Conservation (phyloP, 2,888 invertebrate species). For the Xestia c-nigrum region DNA sequence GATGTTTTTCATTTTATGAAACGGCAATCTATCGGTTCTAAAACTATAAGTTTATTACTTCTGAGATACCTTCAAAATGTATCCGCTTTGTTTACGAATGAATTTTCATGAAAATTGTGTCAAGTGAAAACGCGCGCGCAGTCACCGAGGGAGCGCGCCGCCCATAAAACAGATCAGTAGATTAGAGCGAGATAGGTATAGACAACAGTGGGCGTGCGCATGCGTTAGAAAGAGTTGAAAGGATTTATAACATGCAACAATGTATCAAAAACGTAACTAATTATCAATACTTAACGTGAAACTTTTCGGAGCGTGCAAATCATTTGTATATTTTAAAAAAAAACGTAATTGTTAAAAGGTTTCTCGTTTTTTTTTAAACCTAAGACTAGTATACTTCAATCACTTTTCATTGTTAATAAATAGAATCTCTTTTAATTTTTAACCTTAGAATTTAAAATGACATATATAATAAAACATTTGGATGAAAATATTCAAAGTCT, state of each 20-base stretch:
- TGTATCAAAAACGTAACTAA: slow-evolving; percentile 51
- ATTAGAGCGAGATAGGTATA: slow-evolving; percentile 79
- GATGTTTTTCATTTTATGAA: slow-evolving; percentile 33
- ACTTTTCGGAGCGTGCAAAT: slow-evolving; percentile 38
- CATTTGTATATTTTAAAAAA: slow-evolving; percentile 17
- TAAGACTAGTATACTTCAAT: not conserved
- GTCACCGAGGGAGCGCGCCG: slow-evolving; percentile 73
- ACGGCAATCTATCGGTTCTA: slow-evolving; percentile 1
- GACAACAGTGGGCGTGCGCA: slow-evolving; percentile 48
- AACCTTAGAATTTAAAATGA: not conserved
- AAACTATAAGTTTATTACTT: slow-evolving; percentile 6
- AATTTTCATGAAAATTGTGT: slow-evolving; percentile 62
- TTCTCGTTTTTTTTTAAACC: slow-evolving; percentile 12
- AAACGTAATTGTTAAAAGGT: not conserved
- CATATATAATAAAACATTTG: no score
- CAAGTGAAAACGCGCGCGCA: slow-evolving; percentile 80
- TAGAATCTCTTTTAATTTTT: not conserved
- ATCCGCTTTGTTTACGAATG: slow-evolving; percentile 24
- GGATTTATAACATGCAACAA: slow-evolving; percentile 53
- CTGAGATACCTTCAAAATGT: slow-evolving; percentile 10
- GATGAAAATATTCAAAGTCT: not conserved
- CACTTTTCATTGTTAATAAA: slow-evolving; percentile 11
- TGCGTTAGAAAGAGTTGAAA: slow-evolving; percentile 72
- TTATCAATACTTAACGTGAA: slow-evolving; percentile 55
- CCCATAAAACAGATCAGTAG: slow-evolving; percentile 82